These are phyloP conservation scores for Dichetophora obliterata DNA, from an alignment of 2,888 invertebrate species.

Conservation along the genomic window DNA sequence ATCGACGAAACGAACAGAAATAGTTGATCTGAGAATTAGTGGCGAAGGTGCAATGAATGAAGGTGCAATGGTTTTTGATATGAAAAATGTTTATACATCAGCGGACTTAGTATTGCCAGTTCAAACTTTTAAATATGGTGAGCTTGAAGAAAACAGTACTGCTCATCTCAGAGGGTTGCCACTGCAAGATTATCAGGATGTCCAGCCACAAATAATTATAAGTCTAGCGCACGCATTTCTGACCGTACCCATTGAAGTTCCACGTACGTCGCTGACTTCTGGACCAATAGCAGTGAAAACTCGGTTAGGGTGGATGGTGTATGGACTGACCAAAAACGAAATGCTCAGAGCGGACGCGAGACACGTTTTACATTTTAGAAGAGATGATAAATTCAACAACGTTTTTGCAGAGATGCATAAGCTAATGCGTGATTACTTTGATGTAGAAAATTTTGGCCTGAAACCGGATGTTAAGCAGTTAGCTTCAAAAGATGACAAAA, in stretches of 20 bases:
- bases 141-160: neutral
- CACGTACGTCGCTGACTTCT: too few relatives aligned
- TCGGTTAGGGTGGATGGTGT: neutral
- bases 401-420: neutral
- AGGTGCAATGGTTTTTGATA: neutral
- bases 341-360: neutral
- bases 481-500: too few relatives aligned
- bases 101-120: neutral
- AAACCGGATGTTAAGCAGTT: too few relatives aligned
- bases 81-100: slow-evolving; percentile 4
- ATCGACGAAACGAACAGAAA: neutral
- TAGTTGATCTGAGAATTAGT: neutral
- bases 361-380: neutral
- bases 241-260: too few relatives aligned
- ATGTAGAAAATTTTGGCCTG: too few relatives aligned
- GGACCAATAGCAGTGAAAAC: too few relatives aligned
- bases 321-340: neutral
- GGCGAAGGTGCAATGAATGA: neutral
- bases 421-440: too few relatives aligned
- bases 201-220: too few relatives aligned
- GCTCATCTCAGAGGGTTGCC: neutral
- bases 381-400: neutral
- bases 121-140: neutral
- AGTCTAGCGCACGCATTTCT: too few relatives aligned
- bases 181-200: too few relatives aligned